Evolutionary conservation across 2,888 invertebrate genomes (phyloP).

Genomic region (Sphaerophoria rueppellii): DNA sequence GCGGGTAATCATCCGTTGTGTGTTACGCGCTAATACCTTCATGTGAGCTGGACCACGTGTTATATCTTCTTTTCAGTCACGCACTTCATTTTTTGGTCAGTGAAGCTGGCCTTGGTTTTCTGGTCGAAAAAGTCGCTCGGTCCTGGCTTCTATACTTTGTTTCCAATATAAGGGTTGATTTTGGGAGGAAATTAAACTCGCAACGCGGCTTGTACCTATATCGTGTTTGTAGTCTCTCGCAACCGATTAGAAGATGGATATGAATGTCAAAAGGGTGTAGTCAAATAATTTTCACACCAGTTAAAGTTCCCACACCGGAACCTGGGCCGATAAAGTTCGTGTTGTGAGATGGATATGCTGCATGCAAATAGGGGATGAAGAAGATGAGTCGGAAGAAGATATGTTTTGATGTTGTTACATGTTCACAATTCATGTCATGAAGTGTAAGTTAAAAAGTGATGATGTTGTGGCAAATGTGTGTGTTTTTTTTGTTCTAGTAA

Average conservation of each 20-base stretch:
- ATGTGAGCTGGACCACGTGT: constrained; percentile 82
- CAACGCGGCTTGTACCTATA: constrained; percentile 26
- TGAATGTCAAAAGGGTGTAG: constrained; percentile 69
- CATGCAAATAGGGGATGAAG: constrained; percentile 61
- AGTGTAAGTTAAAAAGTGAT: constrained; percentile 64
- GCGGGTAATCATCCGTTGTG: constrained; percentile 80
- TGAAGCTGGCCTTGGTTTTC: constrained; percentile 30
- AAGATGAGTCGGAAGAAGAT: constrained; percentile 31
- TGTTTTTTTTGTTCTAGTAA: not conserved
- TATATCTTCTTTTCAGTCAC: constrained; percentile 66
- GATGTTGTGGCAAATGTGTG: constrained; percentile 18
- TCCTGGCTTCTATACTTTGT: not conserved
- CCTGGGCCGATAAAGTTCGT: not conserved
- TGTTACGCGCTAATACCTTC: constrained; percentile 82
- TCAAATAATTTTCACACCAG: constrained; percentile 69
- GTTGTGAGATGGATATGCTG: not conserved
- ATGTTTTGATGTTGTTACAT: constrained; percentile 28
- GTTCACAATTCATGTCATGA: constrained; percentile 19
- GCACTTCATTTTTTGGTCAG: constrained; percentile 61
- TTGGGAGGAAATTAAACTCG: not conserved
- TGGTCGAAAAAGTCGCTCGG: not conserved
- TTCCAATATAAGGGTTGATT: constrained; percentile 20
- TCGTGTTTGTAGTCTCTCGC: constrained; percentile 51
- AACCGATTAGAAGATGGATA: constrained; percentile 71
- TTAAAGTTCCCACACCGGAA: constrained; percentile 63